Conservation (phyloP, 2,888 invertebrate species). For the Piscicola geometra region DNA sequence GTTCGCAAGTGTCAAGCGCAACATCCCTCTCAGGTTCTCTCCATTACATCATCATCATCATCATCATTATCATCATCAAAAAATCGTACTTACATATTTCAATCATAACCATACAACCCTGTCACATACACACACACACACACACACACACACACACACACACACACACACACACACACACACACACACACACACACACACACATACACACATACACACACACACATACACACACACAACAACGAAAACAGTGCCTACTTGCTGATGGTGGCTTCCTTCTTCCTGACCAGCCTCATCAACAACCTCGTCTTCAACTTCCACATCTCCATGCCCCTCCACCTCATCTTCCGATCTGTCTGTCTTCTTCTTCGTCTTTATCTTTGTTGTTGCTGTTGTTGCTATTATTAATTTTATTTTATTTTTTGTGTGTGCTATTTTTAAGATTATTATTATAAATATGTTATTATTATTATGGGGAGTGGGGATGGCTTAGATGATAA, state of each 20-base stretch:
- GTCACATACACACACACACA: no score
- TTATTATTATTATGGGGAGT: no score
- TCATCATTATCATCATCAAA: no score
- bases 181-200: constrained; percentile 17
- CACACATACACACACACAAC: neutral
- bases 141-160: constrained; percentile 15
- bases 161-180: constrained; percentile 22
- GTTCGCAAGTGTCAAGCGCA: constrained; percentile 72
- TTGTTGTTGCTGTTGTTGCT: neutral
- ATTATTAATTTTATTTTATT: neutral
- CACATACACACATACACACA: neutral
- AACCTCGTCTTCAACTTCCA: constrained; percentile 94
- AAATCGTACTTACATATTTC: no score
- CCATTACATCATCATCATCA: no score
- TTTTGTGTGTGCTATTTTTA: constrained; percentile 10
- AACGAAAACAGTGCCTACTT: constrained; percentile 66
- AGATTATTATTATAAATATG: neutral
- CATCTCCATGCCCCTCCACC: constrained; percentile 94
- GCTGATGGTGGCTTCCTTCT: constrained; percentile 79
- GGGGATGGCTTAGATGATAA: no score
- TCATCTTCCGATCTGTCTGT: constrained; percentile 93
- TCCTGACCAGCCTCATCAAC: constrained; percentile 68
- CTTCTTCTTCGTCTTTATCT: no score
- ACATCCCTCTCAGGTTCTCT: constrained; percentile 65
- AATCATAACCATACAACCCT: no score